phyloP scores from a whole-genome alignment of 2,113 vertebrate species.

The Phylloscopus trochiloides region DNA sequence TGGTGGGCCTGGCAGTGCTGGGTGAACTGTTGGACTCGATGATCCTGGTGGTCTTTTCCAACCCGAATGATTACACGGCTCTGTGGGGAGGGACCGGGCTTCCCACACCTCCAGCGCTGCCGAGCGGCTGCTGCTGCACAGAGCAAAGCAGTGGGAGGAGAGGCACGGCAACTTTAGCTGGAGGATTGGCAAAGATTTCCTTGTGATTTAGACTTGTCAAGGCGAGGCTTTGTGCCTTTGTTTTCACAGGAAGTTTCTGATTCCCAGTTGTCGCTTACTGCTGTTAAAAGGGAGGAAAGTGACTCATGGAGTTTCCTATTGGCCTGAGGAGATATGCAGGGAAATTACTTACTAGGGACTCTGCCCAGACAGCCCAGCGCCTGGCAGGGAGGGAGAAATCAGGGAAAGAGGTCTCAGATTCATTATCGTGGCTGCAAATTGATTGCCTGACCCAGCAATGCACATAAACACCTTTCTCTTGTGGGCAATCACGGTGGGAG shows the following conservation, averaged over 20 bases:
- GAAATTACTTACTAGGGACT: not conserved
- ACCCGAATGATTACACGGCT: not conserved
- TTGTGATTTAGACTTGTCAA: not conserved
- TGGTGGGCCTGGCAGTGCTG: not conserved
- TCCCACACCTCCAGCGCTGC: not conserved
- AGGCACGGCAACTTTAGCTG: not conserved
- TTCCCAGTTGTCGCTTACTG: not conserved
- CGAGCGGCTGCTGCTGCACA: fast-evolving
- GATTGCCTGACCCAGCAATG: not conserved
- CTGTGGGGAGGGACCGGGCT: not conserved
- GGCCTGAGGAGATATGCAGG: not conserved
- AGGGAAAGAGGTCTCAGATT: not conserved
- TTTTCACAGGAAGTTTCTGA: constrained; percentile 61
- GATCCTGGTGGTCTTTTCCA: not conserved
- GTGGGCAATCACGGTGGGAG: not conserved
- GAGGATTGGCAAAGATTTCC: not conserved
- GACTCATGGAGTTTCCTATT: constrained; percentile 60
- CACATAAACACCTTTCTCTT: not conserved
- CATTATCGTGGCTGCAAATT: not conserved
- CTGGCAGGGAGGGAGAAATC: not conserved
- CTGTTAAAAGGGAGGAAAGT: constrained; percentile 48
- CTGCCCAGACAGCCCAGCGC: not conserved
- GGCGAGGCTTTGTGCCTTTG: constrained; percentile 37
- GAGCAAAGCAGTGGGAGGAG: not conserved
- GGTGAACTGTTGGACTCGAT: not conserved